Percentiles rank a stretch among this genome's conserved stretches.
Conservation (phyloP, 2,113 vertebrate species). For the Cephalopterus ornatus region DNA sequence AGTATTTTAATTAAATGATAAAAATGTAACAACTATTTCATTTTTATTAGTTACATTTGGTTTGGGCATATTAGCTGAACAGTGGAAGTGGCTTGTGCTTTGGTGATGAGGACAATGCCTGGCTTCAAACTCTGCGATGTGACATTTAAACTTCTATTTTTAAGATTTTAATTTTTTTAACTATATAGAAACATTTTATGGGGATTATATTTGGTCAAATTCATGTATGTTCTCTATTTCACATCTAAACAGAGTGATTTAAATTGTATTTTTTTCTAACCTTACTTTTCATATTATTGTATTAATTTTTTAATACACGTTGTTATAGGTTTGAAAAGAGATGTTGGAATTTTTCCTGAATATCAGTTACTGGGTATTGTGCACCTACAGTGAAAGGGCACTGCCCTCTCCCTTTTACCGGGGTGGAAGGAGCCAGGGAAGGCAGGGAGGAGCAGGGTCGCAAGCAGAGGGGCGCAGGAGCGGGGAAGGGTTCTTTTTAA, state of each 20-base stretch:
- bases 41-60: constrained; percentile 31
- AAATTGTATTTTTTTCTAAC: not conserved
- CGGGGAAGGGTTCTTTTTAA: no score
- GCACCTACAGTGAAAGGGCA: no score
- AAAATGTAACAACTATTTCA: not conserved
- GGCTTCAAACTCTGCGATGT: not conserved
- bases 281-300: not conserved
- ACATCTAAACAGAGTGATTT: not conserved
- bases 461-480: no score
- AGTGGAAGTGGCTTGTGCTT: constrained; percentile 46
- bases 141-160: not conserved
- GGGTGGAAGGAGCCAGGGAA: no score
- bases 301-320: not conserved
- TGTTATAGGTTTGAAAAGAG: no score
- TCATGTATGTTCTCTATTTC: not conserved
- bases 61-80: not conserved
- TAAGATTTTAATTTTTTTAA: not conserved
- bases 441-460: no score
- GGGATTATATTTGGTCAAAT: not conserved
- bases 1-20: not conserved
- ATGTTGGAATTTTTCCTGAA: no score
- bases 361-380: no score
- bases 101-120: not conserved
- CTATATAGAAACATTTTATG: not conserved
- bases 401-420: no score